Evolutionary conservation across 1,140 invertebrate genomes (phyloP).

Genomic region (Neodiprion fabricii): DNA sequence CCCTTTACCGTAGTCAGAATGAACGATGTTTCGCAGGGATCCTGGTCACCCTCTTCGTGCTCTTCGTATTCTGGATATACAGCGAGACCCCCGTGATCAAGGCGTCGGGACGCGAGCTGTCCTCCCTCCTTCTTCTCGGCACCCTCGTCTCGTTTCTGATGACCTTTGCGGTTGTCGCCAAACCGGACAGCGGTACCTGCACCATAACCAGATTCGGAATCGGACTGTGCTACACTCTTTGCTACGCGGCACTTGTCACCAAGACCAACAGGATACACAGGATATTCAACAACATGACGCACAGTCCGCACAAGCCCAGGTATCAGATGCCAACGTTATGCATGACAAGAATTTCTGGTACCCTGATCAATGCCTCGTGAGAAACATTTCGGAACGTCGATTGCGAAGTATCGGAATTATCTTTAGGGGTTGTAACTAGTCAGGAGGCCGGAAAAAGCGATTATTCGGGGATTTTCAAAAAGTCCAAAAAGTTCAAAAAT

Average conservation of each 20-base stretch:
- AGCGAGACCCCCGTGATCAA: slow-evolving; percentile 66
- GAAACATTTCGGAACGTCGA: no score
- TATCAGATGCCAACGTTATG: slow-evolving; percentile 21
- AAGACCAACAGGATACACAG: slow-evolving; percentile 68
- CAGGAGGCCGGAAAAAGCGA: no score
- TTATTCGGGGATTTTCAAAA: no score
- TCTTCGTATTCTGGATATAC: slow-evolving; percentile 69
- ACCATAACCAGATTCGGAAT: slow-evolving; percentile 65
- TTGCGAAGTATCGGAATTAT: no score
- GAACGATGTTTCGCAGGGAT: slow-evolving; percentile 41
- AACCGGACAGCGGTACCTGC: slow-evolving; percentile 59
- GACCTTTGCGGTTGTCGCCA: slow-evolving; percentile 65
- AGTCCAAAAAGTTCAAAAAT: no score
- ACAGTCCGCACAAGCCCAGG: slow-evolving; percentile 51
- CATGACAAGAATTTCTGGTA: not conserved
- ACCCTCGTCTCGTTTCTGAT: slow-evolving; percentile 64
- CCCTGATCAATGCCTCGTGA: no score
- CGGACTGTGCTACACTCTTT: slow-evolving; percentile 64
- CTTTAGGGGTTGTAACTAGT: no score
- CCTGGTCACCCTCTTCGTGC: slow-evolving; percentile 67
- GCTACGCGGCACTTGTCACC: slow-evolving; percentile 67
- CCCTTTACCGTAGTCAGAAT: not conserved
- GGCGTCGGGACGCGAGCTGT: slow-evolving; percentile 64
- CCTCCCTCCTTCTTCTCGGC: slow-evolving; percentile 48
- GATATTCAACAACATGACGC: slow-evolving; percentile 60